These are phyloP conservation scores for Andrena bucephala DNA, from an alignment of 2,888 invertebrate genomes.

Conservation along the genomic window DNA sequence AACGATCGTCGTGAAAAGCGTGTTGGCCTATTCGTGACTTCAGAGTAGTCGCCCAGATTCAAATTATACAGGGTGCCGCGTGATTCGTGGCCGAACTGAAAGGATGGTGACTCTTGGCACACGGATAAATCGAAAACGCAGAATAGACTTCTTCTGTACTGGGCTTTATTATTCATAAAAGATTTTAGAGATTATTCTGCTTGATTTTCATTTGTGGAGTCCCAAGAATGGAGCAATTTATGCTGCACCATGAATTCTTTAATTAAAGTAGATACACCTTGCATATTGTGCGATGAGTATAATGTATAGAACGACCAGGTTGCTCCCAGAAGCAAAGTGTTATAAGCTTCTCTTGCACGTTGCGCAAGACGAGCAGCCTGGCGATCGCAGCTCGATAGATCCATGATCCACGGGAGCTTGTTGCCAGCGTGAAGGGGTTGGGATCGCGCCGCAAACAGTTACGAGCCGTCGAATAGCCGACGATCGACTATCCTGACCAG, in stretches of 20 bases:
- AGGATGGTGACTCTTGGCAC: too few relatives aligned
- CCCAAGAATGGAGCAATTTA: neutral
- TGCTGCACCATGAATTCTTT: neutral
- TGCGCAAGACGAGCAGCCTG: neutral
- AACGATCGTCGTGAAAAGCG: slow-evolving; percentile 7
- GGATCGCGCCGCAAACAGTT: slow-evolving; percentile 21
- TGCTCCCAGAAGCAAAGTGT: neutral
- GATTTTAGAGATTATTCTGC: too few relatives aligned
- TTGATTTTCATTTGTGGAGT: too few relatives aligned
- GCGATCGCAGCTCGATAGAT: slow-evolving; percentile 8
- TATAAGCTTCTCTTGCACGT: neutral
- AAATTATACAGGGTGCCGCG: too few relatives aligned
- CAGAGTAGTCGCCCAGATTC: neutral
- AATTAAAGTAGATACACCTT: neutral
- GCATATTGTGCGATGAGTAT: neutral
- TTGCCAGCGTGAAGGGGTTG: slow-evolving; percentile 13
- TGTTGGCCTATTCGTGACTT: neutral
- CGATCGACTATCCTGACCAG: slow-evolving; percentile 49
- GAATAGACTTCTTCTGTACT: too few relatives aligned
- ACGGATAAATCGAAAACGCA: too few relatives aligned
- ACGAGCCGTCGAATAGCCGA: slow-evolving; percentile 31
- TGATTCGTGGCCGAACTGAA: too few relatives aligned
- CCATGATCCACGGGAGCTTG: slow-evolving; percentile 36
- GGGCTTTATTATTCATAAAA: too few relatives aligned
- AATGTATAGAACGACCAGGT: neutral